phyloP scores from a whole-genome alignment of 2,797 vertebrate genomes.

The Sciaenops ocellatus region DNA sequence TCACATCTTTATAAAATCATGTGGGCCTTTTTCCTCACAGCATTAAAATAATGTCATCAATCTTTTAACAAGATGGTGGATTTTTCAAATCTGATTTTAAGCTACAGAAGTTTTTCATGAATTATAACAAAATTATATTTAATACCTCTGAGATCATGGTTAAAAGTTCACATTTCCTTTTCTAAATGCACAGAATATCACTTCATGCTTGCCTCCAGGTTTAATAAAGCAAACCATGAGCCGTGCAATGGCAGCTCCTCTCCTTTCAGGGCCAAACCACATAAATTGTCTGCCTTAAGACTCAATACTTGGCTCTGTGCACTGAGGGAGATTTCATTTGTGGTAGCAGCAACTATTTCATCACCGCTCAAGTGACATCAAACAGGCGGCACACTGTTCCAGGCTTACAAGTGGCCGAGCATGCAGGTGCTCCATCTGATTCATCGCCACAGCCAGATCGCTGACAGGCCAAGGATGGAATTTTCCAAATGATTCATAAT shows the following conservation, averaged over 20 bases:
- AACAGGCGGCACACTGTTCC: slow-evolving; percentile 78
- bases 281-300: slow-evolving; percentile 79
- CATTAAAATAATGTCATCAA: neutral
- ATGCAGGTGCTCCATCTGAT: slow-evolving; percentile 82
- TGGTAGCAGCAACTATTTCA: slow-evolving; percentile 73
- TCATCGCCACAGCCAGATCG: slow-evolving; percentile 73
- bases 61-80: slow-evolving; percentile 16
- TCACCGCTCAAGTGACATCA: slow-evolving; percentile 82
- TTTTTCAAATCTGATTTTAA: slow-evolving; percentile 6
- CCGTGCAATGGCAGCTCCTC: slow-evolving; percentile 63
- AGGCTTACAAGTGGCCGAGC: slow-evolving; percentile 75
- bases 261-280: slow-evolving; percentile 71
- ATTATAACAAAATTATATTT: neutral
- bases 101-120: neutral
- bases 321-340: slow-evolving; percentile 75
- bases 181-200: slow-evolving; percentile 41
- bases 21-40: neutral
- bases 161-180: slow-evolving; percentile 25
- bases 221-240: slow-evolving; percentile 73
- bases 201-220: slow-evolving; percentile 58
- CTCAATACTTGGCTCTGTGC: slow-evolving; percentile 74
- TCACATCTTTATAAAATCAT: neutral
- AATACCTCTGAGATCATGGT: neutral
- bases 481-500: slow-evolving; percentile 69
- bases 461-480: slow-evolving; percentile 71